Evolutionary conservation across 2,797 vertebrate species (phyloP).

Genomic region (Alfaro cultratus): DNA sequence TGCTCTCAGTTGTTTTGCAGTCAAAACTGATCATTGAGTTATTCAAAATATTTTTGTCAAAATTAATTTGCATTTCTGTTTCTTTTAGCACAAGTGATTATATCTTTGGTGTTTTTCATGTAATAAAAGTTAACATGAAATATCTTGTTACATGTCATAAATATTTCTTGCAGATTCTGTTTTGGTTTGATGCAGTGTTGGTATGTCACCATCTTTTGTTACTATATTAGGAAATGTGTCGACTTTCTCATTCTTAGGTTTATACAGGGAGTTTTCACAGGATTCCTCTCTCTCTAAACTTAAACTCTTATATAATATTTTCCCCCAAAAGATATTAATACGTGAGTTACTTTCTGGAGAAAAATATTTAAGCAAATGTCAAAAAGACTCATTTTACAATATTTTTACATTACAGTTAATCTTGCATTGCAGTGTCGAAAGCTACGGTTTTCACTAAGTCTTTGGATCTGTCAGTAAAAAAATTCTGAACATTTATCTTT

Average conservation of each 20-base stretch:
- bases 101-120: neutral
- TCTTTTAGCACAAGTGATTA: neutral
- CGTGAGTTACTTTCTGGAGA: neutral
- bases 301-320: neutral
- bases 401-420: neutral
- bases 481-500: slow-evolving; percentile 2
- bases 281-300: neutral
- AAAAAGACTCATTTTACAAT: neutral
- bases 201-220: neutral
- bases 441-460: neutral
- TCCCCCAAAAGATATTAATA: neutral
- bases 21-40: slow-evolving; percentile 9
- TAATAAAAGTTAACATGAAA: neutral
- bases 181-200: neutral
- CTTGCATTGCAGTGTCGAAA: neutral
- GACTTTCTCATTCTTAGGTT: neutral
- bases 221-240: neutral
- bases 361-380: neutral
- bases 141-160: neutral
- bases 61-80: neutral
- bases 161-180: neutral
- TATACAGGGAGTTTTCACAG: neutral
- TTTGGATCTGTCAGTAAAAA: neutral
- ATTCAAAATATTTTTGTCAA: neutral
- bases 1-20: slow-evolving; percentile 14